phyloP scores from a whole-genome alignment of 1,140 invertebrate species.

The Drosophila sturtevanti region DNA sequence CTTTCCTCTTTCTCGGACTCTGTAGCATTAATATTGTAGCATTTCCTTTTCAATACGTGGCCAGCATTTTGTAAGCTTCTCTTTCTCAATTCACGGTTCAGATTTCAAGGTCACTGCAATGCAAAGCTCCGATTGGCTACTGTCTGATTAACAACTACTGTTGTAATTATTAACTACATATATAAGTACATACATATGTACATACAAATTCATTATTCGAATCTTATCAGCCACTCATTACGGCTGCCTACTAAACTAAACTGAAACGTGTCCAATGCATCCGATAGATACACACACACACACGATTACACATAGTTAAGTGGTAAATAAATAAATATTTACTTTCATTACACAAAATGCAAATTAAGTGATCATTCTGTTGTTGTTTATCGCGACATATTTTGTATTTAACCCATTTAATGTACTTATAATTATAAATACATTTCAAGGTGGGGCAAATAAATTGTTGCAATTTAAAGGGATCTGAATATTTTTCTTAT shows the following conservation, averaged over 20 bases:
- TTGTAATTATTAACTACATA: conserved; percentile 1
- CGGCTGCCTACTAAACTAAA: neutral
- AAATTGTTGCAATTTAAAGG: conserved; percentile 5
- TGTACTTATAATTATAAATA: conserved; percentile 13
- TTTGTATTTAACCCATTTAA: conserved; percentile 44
- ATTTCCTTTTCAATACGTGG: conserved; percentile 17
- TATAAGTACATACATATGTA: too few relatives aligned
- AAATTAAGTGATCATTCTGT: neutral
- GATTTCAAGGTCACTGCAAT: conserved; percentile 34
- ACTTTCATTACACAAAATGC: conserved; percentile 15
- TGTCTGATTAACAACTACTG: neutral
- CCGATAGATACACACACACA: neutral
- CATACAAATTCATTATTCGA: neutral
- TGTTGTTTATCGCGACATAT: neutral
- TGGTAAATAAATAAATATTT: conserved; percentile 16
- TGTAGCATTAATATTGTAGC: neutral
- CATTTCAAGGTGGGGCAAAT: conserved; percentile 37
- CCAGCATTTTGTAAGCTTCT: conserved; percentile 20
- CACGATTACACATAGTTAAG: neutral
- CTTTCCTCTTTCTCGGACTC: too few relatives aligned
- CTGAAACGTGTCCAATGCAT: neutral
- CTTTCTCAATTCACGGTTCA: conserved; percentile 14
- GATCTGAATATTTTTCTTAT: neutral
- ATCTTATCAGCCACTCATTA: neutral
- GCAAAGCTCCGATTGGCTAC: neutral